Evolutionary conservation across 1,140 invertebrate genomes (phyloP).

Genomic region (Scylla paramamosain): DNA sequence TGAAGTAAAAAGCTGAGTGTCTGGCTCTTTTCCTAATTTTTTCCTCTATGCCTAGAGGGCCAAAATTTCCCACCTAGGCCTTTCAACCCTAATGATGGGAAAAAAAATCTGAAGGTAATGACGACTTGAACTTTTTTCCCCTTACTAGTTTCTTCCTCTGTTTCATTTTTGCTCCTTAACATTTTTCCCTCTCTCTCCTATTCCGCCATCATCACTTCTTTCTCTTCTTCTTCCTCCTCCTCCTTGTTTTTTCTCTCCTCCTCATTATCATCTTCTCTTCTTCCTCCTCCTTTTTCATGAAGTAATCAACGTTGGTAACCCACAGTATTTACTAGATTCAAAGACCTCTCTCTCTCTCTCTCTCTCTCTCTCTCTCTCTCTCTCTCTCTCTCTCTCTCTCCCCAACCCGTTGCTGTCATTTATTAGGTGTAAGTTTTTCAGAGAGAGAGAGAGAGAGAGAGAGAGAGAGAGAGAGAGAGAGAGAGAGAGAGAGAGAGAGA

Average conservation of each 20-base stretch:
- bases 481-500: constrained; percentile 41
- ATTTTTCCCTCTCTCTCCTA: background rate
- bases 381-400: constrained; percentile 24
- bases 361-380: background rate
- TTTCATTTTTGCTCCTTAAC: background rate
- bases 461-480: constrained; percentile 41
- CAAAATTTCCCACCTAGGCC: too few relatives aligned
- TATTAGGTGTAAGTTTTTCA: background rate
- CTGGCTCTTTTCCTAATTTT: background rate
- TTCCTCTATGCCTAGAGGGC: background rate
- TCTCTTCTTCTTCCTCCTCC: background rate
- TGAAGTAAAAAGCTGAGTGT: background rate
- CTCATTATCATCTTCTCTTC: background rate
- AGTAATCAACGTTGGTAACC: too few relatives aligned
- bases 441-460: constrained; percentile 41
- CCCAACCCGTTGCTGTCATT: background rate
- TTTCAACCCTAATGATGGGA: too few relatives aligned
- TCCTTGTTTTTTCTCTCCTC: background rate
- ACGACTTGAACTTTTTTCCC: too few relatives aligned
- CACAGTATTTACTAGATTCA: too few relatives aligned
- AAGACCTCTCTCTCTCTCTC: too few relatives aligned
- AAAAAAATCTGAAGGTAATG: too few relatives aligned
- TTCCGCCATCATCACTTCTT: background rate
- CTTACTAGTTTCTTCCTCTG: background rate
- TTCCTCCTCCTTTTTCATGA: too few relatives aligned